These are phyloP conservation scores for Xestia c-nigrum DNA, from an alignment of 2,888 invertebrate species.

Conservation along the genomic window DNA sequence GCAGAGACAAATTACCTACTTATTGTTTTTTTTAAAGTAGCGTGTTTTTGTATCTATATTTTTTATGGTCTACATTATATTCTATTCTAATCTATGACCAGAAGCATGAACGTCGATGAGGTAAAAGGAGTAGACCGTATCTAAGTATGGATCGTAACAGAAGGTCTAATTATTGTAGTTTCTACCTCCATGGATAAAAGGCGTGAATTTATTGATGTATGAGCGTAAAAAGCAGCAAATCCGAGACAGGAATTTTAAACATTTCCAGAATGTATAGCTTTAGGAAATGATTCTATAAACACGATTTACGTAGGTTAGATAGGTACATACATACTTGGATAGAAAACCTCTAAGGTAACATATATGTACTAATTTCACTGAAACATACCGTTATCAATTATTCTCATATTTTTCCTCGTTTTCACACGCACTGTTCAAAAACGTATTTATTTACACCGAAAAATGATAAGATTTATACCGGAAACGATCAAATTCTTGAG, in stretches of 20 bases:
- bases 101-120: background rate
- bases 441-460: conserved; percentile 47
- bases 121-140: background rate
- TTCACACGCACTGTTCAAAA: conserved; percentile 25
- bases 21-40: background rate
- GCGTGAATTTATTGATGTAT: background rate
- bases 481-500: conserved; percentile 50
- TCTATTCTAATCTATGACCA: background rate
- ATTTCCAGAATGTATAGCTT: conserved; percentile 16
- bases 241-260: conserved; percentile 8
- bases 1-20: background rate
- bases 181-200: background rate
- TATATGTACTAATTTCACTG: conserved; percentile 5
- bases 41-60: too few species aligned
- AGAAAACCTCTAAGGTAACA: background rate
- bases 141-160: background rate
- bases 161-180: too few species aligned
- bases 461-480: conserved; percentile 40
- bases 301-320: background rate
- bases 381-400: conserved; percentile 44
- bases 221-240: background rate
- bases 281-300: conserved; percentile 37
- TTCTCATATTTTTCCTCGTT: conserved; percentile 48
- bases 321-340: background rate
- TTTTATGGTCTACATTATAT: too few species aligned